phyloP scores from a whole-genome alignment of 1,140 invertebrate genomes.

The Neuroterus valhalla region DNA sequence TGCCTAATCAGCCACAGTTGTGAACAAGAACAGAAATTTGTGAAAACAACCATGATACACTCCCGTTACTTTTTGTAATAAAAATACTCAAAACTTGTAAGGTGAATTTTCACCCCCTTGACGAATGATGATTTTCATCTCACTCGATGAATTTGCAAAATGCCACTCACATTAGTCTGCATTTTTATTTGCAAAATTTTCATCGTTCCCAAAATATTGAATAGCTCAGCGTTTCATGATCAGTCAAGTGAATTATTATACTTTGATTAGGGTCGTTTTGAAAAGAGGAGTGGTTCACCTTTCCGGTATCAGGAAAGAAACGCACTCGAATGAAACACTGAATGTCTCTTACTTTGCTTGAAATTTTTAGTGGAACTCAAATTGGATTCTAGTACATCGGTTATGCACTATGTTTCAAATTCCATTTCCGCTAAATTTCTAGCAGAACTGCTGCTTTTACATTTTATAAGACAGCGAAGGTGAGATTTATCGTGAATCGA shows the following conservation, averaged over 20 bases:
- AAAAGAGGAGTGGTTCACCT: neutral
- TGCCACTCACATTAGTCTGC: neutral
- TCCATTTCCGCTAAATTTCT: no score
- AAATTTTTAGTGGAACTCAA: neutral
- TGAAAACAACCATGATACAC: neutral
- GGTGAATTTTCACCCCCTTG: neutral
- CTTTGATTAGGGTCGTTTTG: neutral
- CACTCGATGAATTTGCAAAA: neutral
- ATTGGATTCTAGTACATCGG: no score
- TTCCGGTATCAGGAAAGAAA: neutral
- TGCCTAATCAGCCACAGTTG: neutral
- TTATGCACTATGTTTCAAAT: no score
- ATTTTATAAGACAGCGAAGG: no score
- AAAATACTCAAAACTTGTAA: neutral
- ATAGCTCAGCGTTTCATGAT: neutral
- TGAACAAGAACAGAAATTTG: neutral
- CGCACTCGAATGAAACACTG: neutral
- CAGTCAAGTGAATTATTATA: slow-evolving; percentile 16
- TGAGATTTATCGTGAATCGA: no score
- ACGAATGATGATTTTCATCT: neutral
- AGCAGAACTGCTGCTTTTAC: no score
- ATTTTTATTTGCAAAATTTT: neutral
- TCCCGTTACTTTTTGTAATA: neutral
- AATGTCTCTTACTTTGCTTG: neutral
- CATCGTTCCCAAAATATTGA: no score